These are phyloP conservation scores for Lomographa bimaculata DNA, from an alignment of 2,888 invertebrate genomes.

Conservation along the genomic window DNA sequence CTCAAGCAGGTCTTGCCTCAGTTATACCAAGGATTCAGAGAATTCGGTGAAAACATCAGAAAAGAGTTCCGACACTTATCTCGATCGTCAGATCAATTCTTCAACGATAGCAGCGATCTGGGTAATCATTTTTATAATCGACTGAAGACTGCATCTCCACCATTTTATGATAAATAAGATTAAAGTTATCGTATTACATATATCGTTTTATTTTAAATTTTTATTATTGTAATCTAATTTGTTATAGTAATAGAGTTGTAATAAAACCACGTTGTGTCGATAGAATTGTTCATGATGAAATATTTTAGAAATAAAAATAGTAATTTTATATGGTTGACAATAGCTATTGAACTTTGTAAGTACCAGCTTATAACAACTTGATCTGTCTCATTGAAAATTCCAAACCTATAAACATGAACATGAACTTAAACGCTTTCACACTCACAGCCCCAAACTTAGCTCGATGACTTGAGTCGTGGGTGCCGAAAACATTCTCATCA, in stretches of 20 bases:
- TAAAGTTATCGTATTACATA: too few relatives aligned
- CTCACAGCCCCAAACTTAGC: too few relatives aligned
- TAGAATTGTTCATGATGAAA: slow-evolving; percentile 4
- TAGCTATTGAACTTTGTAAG: too few relatives aligned
- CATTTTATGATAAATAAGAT: background rate
- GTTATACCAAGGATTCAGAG: slow-evolving; percentile 67
- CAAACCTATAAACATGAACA: too few relatives aligned
- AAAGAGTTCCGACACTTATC: slow-evolving; percentile 48
- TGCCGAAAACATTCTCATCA: too few relatives aligned
- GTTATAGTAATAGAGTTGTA: background rate
- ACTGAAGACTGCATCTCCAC: background rate
- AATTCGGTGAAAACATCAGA: slow-evolving; percentile 55
- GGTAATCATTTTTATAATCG: too few relatives aligned
- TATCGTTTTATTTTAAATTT: slow-evolving; percentile 14
- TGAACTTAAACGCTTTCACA: too few relatives aligned
- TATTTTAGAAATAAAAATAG: background rate
- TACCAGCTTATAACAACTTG: too few relatives aligned
- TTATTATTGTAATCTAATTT: background rate
- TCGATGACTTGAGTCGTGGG: too few relatives aligned
- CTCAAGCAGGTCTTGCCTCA: slow-evolving; percentile 56
- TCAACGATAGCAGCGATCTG: too few relatives aligned
- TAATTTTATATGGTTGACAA: slow-evolving; percentile 3
- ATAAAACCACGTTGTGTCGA: background rate
- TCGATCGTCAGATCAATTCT: background rate
- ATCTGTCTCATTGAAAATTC: too few relatives aligned